A percentile compares a stretch with the other conserved stretches of the same genome.
Conservation (phyloP, 2,113 vertebrate species). For the Python bivittatus region DNA sequence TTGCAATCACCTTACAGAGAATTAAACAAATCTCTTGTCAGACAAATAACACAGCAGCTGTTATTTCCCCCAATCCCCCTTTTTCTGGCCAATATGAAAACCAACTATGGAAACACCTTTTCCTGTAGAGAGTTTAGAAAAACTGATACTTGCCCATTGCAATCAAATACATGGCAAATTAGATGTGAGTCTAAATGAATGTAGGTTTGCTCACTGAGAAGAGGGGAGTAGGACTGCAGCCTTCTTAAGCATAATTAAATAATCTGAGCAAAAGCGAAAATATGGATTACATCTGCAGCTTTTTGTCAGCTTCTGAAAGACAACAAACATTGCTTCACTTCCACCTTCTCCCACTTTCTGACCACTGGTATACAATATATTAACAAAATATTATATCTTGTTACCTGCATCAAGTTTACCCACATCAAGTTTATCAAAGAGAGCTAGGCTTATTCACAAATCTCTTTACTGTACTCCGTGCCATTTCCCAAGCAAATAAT, state of each 20-base stretch:
- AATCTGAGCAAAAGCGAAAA: not conserved
- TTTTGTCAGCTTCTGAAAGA: not conserved
- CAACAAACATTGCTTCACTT: not conserved
- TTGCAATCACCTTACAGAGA: not conserved
- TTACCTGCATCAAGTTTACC: not conserved
- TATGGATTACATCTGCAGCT: not conserved
- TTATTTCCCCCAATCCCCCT: not conserved
- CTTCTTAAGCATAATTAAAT: not conserved
- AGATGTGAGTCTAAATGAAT: not conserved
- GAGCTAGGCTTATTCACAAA: not conserved
- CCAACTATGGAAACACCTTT: not conserved
- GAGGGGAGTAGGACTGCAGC: not conserved
- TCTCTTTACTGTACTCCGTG: not conserved
- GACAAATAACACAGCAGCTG: not conserved
- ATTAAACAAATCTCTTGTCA: not conserved
- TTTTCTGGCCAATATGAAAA: not conserved
- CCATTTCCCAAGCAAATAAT: not conserved
- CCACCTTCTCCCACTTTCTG: not conserved
- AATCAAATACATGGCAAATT: not conserved
- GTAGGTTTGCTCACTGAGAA: not conserved
- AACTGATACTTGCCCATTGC: not conserved
- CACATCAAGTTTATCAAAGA: not conserved
- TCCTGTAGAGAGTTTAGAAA: not conserved
- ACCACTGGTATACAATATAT: not conserved
- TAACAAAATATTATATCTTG: not conserved